phyloP scores from a whole-genome alignment of 2,797 vertebrate genomes.

The Otolemur crassicaudatus region DNA sequence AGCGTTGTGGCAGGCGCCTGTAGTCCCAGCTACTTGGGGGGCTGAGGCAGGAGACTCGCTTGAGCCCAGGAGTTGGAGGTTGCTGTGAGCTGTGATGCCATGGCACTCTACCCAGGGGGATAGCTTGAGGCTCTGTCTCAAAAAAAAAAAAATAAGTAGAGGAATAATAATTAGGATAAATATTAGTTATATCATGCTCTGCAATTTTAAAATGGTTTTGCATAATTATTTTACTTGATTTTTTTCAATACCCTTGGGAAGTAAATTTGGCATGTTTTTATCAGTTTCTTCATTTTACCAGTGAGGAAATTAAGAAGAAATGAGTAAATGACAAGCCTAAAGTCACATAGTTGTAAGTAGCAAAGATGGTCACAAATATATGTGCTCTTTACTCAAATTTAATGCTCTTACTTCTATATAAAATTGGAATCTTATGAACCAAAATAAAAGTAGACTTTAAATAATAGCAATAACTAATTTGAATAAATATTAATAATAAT shows the following conservation, averaged over 20 bases:
- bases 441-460: slow-evolving; percentile 30
- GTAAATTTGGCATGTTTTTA: slow-evolving; percentile 11
- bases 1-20: too few species aligned
- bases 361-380: neutral
- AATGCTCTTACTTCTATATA: neutral
- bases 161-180: slow-evolving; percentile 37
- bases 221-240: slow-evolving; percentile 38
- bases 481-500: slow-evolving; percentile 3
- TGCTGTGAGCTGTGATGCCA: too few species aligned
- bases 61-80: too few species aligned
- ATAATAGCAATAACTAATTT: neutral
- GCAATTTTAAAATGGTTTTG: neutral
- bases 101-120: too few species aligned
- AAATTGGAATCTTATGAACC: slow-evolving; percentile 1
- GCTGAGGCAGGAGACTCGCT: too few species aligned
- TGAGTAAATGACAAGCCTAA: neutral
- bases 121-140: too few species aligned
- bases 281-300: neutral
- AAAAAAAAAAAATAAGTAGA: neutral
- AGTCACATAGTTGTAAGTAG: neutral
- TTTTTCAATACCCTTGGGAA: slow-evolving; percentile 38
- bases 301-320: neutral
- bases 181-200: neutral
- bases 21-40: too few species aligned
- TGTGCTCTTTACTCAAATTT: neutral